Conservation (phyloP, 53 echinoderm and acorn worm species). For the Apostichopus leukothele region DNA sequence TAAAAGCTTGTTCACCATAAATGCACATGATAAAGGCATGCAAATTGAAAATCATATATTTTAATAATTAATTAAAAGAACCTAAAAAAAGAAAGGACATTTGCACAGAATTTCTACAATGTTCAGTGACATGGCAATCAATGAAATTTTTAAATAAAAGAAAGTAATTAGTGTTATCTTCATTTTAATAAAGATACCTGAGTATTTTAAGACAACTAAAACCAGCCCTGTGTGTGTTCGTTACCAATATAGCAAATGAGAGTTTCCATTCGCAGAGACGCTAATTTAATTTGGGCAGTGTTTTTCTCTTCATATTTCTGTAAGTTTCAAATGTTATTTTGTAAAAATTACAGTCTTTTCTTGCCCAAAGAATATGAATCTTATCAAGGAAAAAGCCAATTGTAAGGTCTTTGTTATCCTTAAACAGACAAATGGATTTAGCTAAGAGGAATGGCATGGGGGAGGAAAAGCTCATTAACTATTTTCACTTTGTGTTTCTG, state of each 20-base stretch:
- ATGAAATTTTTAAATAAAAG: too few species aligned
- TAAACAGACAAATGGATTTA: slow-evolving; percentile 29
- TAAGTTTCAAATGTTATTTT: background rate
- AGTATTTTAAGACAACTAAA: too few species aligned
- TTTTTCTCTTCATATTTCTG: background rate
- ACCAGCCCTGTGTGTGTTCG: too few species aligned
- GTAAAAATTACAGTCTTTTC: background rate
- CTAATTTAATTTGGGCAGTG: background rate
- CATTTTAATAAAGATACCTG: too few species aligned
- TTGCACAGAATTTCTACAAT: too few species aligned
- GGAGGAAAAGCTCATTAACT: slow-evolving; percentile 34
- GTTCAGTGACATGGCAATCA: too few species aligned
- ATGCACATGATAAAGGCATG: too few species aligned
- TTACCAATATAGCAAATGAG: background rate
- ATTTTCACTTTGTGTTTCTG: slow-evolving; percentile 13
- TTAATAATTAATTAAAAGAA: too few species aligned
- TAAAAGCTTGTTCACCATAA: too few species aligned
- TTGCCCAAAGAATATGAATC: background rate
- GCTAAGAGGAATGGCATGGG: slow-evolving; percentile 13
- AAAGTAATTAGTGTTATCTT: too few species aligned
- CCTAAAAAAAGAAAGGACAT: too few species aligned
- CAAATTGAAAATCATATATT: too few species aligned
- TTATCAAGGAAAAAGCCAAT: background rate
- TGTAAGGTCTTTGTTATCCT: slow-evolving; percentile 16
- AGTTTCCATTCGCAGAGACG: background rate